Evolutionary conservation across 2,888 invertebrate genomes (phyloP).

Genomic region (Epinotia ramella): DNA sequence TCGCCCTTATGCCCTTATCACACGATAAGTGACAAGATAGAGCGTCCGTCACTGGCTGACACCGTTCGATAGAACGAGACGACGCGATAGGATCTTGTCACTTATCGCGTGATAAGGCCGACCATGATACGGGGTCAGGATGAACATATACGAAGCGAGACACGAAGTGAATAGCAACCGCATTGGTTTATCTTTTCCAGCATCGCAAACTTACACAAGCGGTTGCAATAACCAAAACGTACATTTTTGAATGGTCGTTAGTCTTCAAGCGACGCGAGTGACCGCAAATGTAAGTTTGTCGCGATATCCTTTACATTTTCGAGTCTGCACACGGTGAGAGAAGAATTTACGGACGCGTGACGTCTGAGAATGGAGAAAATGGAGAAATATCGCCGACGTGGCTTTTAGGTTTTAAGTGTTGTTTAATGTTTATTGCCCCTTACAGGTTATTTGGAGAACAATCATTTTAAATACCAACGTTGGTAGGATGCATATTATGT

Average conservation of each 20-base stretch:
- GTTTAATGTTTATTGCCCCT: conserved; percentile 19
- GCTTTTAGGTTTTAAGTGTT: conserved; percentile 14
- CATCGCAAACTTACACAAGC: conserved; percentile 18
- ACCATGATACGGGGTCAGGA: no score
- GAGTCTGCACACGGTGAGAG: conserved; percentile 26
- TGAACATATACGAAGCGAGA: no score
- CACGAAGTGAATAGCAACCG: neutral
- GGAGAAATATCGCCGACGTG: conserved; percentile 21
- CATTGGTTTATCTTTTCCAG: conserved; percentile 27
- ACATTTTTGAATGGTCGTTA: neutral
- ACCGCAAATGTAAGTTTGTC: conserved; percentile 12
- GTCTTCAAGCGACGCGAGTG: neutral
- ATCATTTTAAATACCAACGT: neutral
- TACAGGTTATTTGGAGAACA: neutral
- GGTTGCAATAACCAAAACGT: conserved; percentile 6
- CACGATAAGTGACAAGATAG: no score
- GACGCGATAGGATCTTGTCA: no score
- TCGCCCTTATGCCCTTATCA: no score
- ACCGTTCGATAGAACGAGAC: no score
- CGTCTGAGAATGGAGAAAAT: conserved; percentile 22
- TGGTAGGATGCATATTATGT: no score
- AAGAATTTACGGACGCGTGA: conserved; percentile 27
- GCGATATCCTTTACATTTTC: conserved; percentile 23
- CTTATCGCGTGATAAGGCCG: no score
- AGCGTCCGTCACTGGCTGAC: no score